Base-by-base conservation (phyloP, 2,797 vertebrate species). In the Oreortyx pictus region DNA sequence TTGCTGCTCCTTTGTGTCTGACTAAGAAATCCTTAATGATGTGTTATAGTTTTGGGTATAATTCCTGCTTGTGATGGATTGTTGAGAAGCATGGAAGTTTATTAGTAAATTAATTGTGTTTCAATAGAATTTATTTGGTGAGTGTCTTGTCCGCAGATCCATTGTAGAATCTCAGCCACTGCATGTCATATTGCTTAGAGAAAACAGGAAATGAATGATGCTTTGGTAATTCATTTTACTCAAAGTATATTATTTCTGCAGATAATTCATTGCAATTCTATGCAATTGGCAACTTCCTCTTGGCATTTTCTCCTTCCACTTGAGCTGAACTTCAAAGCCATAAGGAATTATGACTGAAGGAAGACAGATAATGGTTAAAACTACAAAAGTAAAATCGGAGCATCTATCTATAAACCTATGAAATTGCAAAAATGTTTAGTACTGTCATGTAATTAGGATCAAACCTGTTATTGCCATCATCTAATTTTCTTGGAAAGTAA, bases 1-100 rank as follows among this genome's bases (percentile, higher is more conserved):
- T 24, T 91, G 22, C 25, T 79, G 25, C 49, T 92, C 33, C 46
- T 33, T 39, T 86, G 59, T 25, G 17, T 29, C 68, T 84, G 44
- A 39, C 76, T 91, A 16, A 85, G 47, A 94, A 90, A 91, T 70
- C 65, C 59, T 90, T 82, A 37, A 9, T 44, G 59, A 89, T 62
- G 14, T 83, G 95, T 94, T 95, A 41, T 9, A 77, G 72, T 78
- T 94, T 84, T 46, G 87, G 35, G 62, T 92, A 41, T 78, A 89
- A 76, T 96, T 92, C 80, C 35, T 91, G 62, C 33, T 91, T 76
- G 43, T 96, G 90, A 95, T 90, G 79, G 82, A 94, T 95, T 68
- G 76, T 68, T 56, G 68, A 95, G 49, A 65, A 96, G 20, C 41
- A 92, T 59, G 71, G 95, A 95, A 85, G 95, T 92, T 95, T 66